Percentiles rank a stretch among this genome's conserved stretches.
Evolutionary conservation across 2,113 vertebrate species (phyloP).

Genomic region (Hippocampus guttulatus): DNA sequence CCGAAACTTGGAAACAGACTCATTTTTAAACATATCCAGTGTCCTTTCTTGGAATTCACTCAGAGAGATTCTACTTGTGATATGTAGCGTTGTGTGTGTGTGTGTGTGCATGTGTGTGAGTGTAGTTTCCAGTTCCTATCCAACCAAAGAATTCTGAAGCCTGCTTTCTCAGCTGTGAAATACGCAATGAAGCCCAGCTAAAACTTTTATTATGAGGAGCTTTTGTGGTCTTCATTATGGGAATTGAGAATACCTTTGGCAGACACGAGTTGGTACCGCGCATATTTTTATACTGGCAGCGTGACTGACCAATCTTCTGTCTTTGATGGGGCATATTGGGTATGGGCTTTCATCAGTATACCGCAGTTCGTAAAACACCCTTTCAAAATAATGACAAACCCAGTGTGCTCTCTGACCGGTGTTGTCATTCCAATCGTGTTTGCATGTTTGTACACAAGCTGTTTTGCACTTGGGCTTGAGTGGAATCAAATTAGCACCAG

Average conservation of each 20-base stretch:
- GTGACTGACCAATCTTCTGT: conserved; percentile 10
- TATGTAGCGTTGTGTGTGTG: background rate
- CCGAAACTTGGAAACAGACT: background rate
- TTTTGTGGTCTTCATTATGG: conserved; percentile 15
- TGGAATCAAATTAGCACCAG: conserved; percentile 7
- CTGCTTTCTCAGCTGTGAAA: background rate
- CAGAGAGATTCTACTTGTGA: background rate
- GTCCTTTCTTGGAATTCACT: background rate
- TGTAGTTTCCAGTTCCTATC: background rate
- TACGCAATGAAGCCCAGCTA: background rate
- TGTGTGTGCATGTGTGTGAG: background rate
- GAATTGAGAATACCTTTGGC: conserved; percentile 15
- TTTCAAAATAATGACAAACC: conserved; percentile 9
- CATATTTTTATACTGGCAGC: conserved; percentile 8
- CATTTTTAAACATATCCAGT: background rate
- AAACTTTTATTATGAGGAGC: background rate
- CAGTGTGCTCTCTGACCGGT: background rate
- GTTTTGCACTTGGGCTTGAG: background rate
- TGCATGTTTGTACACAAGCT: background rate
- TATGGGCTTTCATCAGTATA: conserved; percentile 15
- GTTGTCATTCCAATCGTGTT: background rate
- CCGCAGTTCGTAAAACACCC: background rate
- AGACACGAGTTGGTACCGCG: background rate
- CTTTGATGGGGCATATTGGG: conserved; percentile 16
- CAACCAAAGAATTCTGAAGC: background rate